Base-by-base conservation (phyloP, 2,888 invertebrate species). In the Axea sp. region DNA sequence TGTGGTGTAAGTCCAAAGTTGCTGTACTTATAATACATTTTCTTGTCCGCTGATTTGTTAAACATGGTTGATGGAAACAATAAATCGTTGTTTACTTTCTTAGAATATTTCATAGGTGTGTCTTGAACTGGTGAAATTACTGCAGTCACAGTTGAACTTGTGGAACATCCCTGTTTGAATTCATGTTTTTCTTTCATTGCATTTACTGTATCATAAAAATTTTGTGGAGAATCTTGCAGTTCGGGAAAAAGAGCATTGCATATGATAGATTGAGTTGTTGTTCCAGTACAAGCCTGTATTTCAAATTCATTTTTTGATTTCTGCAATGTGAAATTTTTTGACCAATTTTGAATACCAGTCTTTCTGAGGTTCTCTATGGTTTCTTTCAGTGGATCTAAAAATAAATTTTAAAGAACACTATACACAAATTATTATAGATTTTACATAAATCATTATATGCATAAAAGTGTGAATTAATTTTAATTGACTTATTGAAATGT, bases 231-330 rank as follows among this genome's bases (percentile, higher is more conserved):
- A 8, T 43, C 45, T 15, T 59, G 9, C 0, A 69, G 37, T 9
- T 60, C 60, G 2, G 59, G 68, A 26, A 69, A 69, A 0, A 69
- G 11, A 7, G 59, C 24, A 9, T 69, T 69, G n/a, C 30, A 69
- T 8, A 53, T 30, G 12, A 51, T 26, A 7, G 68, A 51, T 15
- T 39, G 33, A 0, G 30, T 43, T 0, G 59, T 51, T 5, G 68
- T 8, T 26, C 64, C 64, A 15, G 59, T 53, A 24, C 68, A 69
- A 15, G 68, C 51, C 26, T 69, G 28, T n/a, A 49, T 8, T 12
- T 68, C 59, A 2, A 51, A 41, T 11, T 59, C 37, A 0, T 5
- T 3, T 2, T 24, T 9, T 9, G 12, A n/a, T 6, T 53, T 11
- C 2, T 15, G 7, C 7, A 15, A 3, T 12, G 15, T 47, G 3